A percentile compares a stretch with the other conserved stretches of the same genome.
Evolutionary conservation across 2,113 vertebrate genomes (phyloP).

Genomic region (Pampusana beccarii): DNA sequence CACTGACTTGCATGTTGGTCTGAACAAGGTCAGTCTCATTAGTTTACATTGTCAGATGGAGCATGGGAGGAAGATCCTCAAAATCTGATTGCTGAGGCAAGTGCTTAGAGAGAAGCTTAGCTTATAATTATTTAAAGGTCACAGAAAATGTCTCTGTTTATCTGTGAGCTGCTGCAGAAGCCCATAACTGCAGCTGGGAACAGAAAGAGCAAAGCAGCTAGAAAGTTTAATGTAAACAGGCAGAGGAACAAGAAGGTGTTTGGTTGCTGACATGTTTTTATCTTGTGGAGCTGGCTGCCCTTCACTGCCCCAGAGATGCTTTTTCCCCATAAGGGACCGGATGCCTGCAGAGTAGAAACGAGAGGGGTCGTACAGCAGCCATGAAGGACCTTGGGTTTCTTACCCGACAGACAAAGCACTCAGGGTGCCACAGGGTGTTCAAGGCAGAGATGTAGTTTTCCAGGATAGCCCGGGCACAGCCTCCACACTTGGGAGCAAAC

Average conservation of each 20-base stretch:
- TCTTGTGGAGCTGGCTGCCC: background rate
- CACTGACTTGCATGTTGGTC: slow-evolving; percentile 2
- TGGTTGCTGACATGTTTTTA: background rate
- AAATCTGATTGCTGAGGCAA: slow-evolving; percentile 40
- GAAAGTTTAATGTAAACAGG: background rate
- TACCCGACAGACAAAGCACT: slow-evolving; percentile 99
- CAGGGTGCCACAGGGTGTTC: slow-evolving; percentile 95
- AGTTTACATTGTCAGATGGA: slow-evolving; percentile 35
- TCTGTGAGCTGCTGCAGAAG: slow-evolving; percentile 41
- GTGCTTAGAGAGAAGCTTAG: background rate
- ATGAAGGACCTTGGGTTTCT: slow-evolving; percentile 14
- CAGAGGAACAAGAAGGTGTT: slow-evolving; percentile 19
- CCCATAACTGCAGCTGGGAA: background rate
- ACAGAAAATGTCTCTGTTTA: slow-evolving; percentile 38
- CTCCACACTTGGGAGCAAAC: slow-evolving; percentile 97
- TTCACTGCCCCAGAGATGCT: background rate
- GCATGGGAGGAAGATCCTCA: slow-evolving; percentile 7
- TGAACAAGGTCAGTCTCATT: slow-evolving; percentile 47
- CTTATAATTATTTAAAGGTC: slow-evolving; percentile 52
- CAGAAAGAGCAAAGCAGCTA: slow-evolving; percentile 22
- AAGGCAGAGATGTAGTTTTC: slow-evolving; percentile 99
- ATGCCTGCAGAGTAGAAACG: background rate
- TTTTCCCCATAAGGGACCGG: background rate
- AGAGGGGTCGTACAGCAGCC: background rate
- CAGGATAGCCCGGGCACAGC: slow-evolving; percentile 94